Conservation (phyloP, 2,797 vertebrate genomes). For the Tragopan temminckii region DNA sequence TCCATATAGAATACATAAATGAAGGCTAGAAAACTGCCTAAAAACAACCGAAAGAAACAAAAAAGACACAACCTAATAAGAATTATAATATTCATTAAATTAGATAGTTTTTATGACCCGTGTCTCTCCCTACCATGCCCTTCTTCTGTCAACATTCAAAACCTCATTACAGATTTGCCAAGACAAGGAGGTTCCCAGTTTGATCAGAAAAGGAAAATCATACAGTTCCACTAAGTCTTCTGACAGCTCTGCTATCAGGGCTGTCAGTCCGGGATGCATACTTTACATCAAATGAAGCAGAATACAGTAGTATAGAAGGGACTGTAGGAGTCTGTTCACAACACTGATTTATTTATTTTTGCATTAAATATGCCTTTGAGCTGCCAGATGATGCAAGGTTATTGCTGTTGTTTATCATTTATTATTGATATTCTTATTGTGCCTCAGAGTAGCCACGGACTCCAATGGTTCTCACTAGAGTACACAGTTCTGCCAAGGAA, state of each 20-base stretch:
- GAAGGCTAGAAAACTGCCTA: not conserved
- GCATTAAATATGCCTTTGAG: constrained; percentile 13
- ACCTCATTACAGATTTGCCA: constrained; percentile 42
- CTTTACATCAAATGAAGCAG: constrained; percentile 45
- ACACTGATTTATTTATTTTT: constrained; percentile 48
- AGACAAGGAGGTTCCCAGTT: constrained; percentile 29
- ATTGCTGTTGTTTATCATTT: constrained; percentile 3
- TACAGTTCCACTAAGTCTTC: constrained; percentile 33
- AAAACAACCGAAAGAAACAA: not conserved
- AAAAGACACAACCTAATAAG: not conserved
- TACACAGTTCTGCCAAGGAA: not conserved
- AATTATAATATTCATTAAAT: not conserved
- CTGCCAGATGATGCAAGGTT: constrained; percentile 4
- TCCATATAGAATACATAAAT: constrained; percentile 3
- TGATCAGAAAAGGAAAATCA: constrained; percentile 50
- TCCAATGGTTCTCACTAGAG: not conserved
- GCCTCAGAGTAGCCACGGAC: not conserved
- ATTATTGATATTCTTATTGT: not conserved
- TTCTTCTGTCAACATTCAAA: constrained; percentile 43
- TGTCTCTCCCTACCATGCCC: not conserved
- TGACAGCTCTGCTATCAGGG: constrained; percentile 47
- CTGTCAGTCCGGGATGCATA: not conserved
- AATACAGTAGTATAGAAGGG: not conserved
- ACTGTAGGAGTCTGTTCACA: not conserved
- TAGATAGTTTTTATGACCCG: not conserved